Percentiles rank a stretch among this genome's conserved stretches.
Evolutionary conservation across 2,797 vertebrate genomes (phyloP).

Genomic region (Hephaestus fuliginosus): DNA sequence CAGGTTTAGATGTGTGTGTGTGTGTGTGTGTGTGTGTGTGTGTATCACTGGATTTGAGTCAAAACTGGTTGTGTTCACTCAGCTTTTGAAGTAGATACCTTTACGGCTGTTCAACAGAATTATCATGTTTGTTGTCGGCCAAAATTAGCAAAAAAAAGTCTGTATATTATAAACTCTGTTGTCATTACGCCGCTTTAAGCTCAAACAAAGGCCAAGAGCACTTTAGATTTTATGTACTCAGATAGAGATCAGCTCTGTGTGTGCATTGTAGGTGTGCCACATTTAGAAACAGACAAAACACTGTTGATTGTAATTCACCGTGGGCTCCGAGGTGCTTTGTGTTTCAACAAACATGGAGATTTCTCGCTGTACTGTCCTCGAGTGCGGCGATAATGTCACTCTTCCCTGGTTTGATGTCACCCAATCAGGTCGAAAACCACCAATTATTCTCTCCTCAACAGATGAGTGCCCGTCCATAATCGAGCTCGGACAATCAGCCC

Average conservation of each 20-base stretch:
- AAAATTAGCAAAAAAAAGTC: neutral
- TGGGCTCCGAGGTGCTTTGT: neutral
- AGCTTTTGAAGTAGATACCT: neutral
- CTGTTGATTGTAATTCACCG: constrained; percentile 29
- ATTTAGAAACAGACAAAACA: constrained; percentile 21
- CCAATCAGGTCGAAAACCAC: constrained; percentile 42
- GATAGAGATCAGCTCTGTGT: constrained; percentile 60
- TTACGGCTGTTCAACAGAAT: constrained; percentile 1
- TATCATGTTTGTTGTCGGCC: neutral
- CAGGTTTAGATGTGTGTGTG: neutral
- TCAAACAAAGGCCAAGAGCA: constrained; percentile 43
- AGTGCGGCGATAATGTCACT: constrained; percentile 23
- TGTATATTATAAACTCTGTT: neutral
- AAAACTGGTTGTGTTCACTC: neutral
- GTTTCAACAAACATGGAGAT: constrained; percentile 4
- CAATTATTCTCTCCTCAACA: constrained; percentile 59
- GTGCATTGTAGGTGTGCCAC: constrained; percentile 52
- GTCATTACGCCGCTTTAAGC: constrained; percentile 7
- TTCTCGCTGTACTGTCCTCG: constrained; percentile 22
- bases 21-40: neutral
- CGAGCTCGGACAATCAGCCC: constrained; percentile 59
- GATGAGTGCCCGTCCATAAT: constrained; percentile 75
- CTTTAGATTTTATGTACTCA: constrained; percentile 18
- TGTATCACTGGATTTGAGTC: neutral
- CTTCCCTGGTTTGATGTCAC: constrained; percentile 16